These are phyloP conservation scores for Apis cerana DNA, from an alignment of 1,140 invertebrate genomes.

Conservation along the genomic window DNA sequence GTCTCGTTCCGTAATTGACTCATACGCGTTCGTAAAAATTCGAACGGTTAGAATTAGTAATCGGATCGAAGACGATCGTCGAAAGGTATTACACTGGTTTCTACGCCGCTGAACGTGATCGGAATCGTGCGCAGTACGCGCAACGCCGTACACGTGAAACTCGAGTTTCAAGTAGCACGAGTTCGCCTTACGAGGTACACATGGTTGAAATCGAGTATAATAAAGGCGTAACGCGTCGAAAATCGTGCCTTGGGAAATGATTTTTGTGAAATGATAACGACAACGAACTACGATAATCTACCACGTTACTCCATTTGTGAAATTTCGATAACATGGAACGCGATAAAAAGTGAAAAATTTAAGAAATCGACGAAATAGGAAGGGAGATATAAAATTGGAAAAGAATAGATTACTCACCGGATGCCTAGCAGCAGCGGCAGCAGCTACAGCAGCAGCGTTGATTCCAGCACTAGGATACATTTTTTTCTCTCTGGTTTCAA, in stretches of 20 bases:
- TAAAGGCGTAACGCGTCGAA: constrained; percentile 31
- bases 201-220: constrained; percentile 51
- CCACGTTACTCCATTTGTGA: too few relatives aligned
- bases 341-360: too few relatives aligned
- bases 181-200: constrained; percentile 54
- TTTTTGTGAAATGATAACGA: not conserved
- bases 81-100: constrained; percentile 32
- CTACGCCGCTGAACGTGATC: constrained; percentile 52
- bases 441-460: constrained; percentile 84
- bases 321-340: not conserved
- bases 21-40: constrained; percentile 41
- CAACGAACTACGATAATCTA: not conserved
- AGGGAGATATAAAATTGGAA: not conserved
- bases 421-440: constrained; percentile 83
- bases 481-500: constrained; percentile 60
- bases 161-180: constrained; percentile 40
- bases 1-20: constrained; percentile 15
- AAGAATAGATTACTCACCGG: constrained; percentile 79
- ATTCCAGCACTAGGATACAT: constrained; percentile 85
- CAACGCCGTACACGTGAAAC: constrained; percentile 41
- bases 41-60: constrained; percentile 32
- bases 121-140: constrained; percentile 38
- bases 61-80: constrained; percentile 49
- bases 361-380: too few relatives aligned
- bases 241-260: not conserved